Conservation (phyloP, 2,888 invertebrate genomes). For the Bimastos eiseni region DNA sequence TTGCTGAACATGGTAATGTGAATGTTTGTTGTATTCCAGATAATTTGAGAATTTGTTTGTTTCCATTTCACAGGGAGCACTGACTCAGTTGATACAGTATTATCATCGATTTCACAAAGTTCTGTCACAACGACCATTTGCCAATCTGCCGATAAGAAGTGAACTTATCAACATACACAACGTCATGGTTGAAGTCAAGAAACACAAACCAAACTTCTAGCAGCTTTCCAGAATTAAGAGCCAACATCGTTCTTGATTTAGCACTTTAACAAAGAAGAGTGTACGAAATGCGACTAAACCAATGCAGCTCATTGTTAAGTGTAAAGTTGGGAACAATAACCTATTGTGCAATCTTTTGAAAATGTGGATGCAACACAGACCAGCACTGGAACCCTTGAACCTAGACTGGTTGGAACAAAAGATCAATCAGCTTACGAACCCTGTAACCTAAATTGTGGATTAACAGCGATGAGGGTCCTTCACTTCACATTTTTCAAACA, state of each 20-base stretch:
- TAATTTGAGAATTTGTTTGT: background rate
- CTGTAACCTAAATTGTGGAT: too few relatives aligned
- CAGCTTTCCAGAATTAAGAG: background rate
- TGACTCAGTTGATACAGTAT: conserved; percentile 94
- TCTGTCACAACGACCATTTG: conserved; percentile 73
- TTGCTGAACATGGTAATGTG: background rate
- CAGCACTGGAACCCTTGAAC: background rate
- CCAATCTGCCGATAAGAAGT: conserved; percentile 66
- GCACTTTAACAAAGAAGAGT: too few relatives aligned
- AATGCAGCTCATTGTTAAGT: too few relatives aligned
- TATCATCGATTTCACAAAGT: conserved; percentile 95
- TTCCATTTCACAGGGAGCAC: conserved; percentile 72
- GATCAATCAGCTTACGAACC: too few relatives aligned
- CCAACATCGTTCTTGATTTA: background rate
- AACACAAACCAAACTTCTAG: conserved; percentile 92
- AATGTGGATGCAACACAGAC: background rate
- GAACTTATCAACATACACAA: conserved; percentile 96
- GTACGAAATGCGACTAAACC: too few relatives aligned
- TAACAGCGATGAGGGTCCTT: background rate
- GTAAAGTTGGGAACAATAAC: background rate
- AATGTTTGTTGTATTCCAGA: background rate
- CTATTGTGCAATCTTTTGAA: background rate
- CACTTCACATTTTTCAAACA: too few relatives aligned
- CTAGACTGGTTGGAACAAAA: background rate
- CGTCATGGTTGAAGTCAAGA: conserved; percentile 98